Conservation (phyloP, 2,113 vertebrate genomes). For the Sinocyclocheilus rhinocerous region DNA sequence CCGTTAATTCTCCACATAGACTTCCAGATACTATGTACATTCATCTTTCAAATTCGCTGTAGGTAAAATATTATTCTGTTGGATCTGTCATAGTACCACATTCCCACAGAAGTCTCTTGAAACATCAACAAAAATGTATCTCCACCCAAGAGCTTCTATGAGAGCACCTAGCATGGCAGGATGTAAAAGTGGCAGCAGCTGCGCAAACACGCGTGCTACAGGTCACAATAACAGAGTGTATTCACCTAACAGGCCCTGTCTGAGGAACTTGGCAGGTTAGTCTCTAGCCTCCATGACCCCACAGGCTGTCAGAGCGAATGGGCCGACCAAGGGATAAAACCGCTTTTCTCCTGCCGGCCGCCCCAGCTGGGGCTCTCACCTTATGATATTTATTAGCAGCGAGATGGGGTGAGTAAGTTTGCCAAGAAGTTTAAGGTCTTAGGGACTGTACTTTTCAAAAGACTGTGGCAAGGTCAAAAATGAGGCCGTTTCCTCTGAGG, state of each 20-base stretch:
- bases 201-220: conserved; percentile 49
- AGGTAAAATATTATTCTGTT: conserved; percentile 27
- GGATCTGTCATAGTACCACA: conserved; percentile 10
- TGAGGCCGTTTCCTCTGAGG: conserved; percentile 12
- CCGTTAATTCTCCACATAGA: neutral
- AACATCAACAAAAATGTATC: conserved; percentile 38
- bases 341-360: conserved; percentile 41
- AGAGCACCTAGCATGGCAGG: conserved; percentile 28
- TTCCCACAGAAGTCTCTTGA: conserved; percentile 20
- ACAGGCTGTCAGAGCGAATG: conserved; percentile 26
- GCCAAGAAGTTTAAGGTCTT: conserved; percentile 44
- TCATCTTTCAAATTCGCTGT: conserved; percentile 20
- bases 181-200: conserved; percentile 51
- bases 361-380: conserved; percentile 41
- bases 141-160: conserved; percentile 10
- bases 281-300: conserved; percentile 19
- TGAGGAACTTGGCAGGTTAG: conserved; percentile 28
- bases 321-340: conserved; percentile 49
- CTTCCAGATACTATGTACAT: neutral
- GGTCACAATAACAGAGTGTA: conserved; percentile 54
- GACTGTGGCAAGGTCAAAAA: conserved; percentile 44
- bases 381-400: conserved; percentile 36
- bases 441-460: conserved; percentile 31
- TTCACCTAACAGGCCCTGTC: conserved; percentile 33
- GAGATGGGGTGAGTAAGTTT: conserved; percentile 37